phyloP scores from a whole-genome alignment of 2,888 invertebrate species.

The Rhamnusium bicolor region DNA sequence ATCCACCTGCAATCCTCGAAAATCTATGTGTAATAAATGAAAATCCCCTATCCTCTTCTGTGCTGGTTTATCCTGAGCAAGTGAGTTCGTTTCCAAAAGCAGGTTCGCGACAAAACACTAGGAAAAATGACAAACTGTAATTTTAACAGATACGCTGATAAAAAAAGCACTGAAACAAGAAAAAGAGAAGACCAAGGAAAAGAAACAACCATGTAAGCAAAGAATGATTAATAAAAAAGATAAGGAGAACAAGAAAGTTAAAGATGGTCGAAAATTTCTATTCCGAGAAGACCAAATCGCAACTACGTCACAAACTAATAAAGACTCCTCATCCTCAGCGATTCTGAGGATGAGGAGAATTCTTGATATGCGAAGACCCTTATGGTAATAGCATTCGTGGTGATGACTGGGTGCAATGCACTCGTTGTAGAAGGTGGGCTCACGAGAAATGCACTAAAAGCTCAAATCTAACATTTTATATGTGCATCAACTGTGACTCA shows the following conservation, averaged over 20 bases:
- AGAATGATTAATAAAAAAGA: not conserved
- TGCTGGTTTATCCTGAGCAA: not conserved
- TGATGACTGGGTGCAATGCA: not conserved
- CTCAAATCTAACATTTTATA: not conserved
- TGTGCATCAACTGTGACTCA: not conserved
- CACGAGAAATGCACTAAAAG: not conserved
- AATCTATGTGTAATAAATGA: not conserved
- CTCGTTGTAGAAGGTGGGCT: not conserved
- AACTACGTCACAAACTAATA: not conserved
- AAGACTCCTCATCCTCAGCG: not conserved
- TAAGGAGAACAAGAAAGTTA: not conserved
- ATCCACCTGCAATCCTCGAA: not conserved
- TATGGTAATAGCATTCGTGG: not conserved
- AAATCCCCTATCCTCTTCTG: not conserved
- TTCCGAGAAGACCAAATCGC: not conserved
- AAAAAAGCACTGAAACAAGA: not conserved
- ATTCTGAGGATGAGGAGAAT: not conserved
- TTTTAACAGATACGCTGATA: not conserved
- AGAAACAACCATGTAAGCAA: not conserved
- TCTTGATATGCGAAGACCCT: not conserved
- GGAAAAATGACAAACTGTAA: not conserved
- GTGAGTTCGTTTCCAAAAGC: not conserved
- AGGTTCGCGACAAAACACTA: not conserved
- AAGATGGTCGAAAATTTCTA: not conserved
- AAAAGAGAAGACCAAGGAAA: not conserved